Evolutionary conservation across 1,140 invertebrate species (phyloP).

Genomic region (Drosophila watanabei): DNA sequence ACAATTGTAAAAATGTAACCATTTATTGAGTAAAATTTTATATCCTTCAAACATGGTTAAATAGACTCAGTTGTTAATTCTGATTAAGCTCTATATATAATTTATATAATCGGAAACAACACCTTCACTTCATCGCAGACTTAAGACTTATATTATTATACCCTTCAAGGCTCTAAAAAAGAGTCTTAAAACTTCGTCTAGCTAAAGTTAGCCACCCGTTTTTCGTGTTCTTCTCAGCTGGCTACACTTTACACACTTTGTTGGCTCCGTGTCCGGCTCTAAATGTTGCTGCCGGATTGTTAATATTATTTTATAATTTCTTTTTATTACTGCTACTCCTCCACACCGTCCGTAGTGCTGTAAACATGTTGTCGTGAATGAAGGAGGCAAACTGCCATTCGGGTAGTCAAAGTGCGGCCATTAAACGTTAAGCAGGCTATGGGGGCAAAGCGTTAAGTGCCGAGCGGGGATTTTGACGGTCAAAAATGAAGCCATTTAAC

Average conservation of each 20-base stretch:
- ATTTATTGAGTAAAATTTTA: no score
- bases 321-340: conserved; percentile 62
- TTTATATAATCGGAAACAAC: no score
- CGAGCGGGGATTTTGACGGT: conserved; percentile 28
- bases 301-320: conserved; percentile 83
- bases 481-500: conserved; percentile 30
- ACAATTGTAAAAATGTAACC: no score
- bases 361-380: conserved; percentile 51
- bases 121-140: no score
- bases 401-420: conserved; percentile 41
- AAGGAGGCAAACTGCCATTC: conserved; percentile 24
- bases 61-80: no score
- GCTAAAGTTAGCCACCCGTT: neutral
- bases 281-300: conserved; percentile 66
- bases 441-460: conserved; percentile 28
- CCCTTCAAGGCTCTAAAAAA: neutral
- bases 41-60: no score
- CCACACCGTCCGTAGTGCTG: conserved; percentile 25
- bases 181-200: neutral
- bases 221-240: conserved; percentile 29
- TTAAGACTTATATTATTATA: no score
- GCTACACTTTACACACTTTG: conserved; percentile 55
- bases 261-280: conserved; percentile 43
- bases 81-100: no score
- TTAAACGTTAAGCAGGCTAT: conserved; percentile 54